Percentiles rank a stretch among this genome's conserved stretches.
Conservation (phyloP, 2,888 invertebrate species). For the Amiota minor region DNA sequence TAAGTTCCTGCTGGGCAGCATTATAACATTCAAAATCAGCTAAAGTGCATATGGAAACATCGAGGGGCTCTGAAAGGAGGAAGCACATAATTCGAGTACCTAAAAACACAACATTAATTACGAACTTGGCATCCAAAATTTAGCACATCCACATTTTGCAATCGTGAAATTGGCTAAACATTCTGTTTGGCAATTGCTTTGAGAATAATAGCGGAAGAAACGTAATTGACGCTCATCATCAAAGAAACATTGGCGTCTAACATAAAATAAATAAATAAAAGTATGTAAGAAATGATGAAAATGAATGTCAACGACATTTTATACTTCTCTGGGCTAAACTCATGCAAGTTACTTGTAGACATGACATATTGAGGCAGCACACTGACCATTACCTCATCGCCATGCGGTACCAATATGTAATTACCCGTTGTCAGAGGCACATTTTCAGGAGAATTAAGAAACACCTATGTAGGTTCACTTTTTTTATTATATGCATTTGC, state of each 20-base stretch:
- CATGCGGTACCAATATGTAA: constrained; percentile 69
- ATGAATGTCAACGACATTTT: neutral
- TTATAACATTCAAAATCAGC: constrained; percentile 68
- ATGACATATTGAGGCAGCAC: constrained; percentile 84
- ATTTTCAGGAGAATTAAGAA: constrained; percentile 71
- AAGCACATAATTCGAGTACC: neutral
- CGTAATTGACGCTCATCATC: constrained; percentile 78
- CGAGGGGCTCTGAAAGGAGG: constrained; percentile 58
- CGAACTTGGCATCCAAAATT: constrained; percentile 80
- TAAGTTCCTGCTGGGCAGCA: constrained; percentile 65
- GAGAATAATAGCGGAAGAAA: constrained; percentile 81
- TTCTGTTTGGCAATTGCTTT: constrained; percentile 83
- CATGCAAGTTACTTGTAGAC: constrained; percentile 78
- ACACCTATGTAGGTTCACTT: constrained; percentile 56
- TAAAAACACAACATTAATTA: constrained; percentile 9
- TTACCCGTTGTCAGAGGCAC: constrained; percentile 70
- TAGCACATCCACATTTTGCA: constrained; percentile 79
- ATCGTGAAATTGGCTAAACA: constrained; percentile 81
- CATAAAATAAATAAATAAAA: neutral
- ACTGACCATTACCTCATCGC: constrained; percentile 78
- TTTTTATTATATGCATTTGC: neutral
- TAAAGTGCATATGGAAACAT: constrained; percentile 70
- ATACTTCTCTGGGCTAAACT: constrained; percentile 75
- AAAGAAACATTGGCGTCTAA: constrained; percentile 80
- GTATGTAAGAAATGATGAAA: neutral